Conservation (phyloP, 2,888 invertebrate species). For the Drosophila quinaria region DNA sequence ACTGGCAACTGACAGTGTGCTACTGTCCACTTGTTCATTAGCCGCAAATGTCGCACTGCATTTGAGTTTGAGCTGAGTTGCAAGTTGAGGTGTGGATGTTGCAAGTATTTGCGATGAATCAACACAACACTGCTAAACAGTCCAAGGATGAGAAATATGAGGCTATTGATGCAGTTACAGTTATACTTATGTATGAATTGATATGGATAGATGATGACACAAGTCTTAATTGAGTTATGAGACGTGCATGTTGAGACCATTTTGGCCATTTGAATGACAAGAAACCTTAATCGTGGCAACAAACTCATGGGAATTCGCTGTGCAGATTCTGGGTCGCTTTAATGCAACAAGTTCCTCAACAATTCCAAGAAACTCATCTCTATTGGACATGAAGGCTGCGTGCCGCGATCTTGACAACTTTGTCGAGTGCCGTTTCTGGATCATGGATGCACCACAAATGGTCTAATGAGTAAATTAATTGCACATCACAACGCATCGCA, state of each 20-base stretch:
- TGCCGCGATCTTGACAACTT: constrained; percentile 55
- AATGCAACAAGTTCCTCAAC: constrained; percentile 32
- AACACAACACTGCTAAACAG: constrained; percentile 24
- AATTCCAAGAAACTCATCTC: constrained; percentile 42
- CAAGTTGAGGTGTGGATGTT: background rate
- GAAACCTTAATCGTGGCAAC: constrained; percentile 32
- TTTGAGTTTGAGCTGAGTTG: constrained; percentile 31
- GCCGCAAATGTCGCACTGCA: constrained; percentile 55
- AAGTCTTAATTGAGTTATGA: constrained; percentile 59
- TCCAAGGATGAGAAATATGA: constrained; percentile 18
- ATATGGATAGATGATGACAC: constrained; percentile 1
- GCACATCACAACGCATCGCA: constrained; percentile 12
- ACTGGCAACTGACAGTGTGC: constrained; percentile 32
- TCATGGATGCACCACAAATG: constrained; percentile 50
- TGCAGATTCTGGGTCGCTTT: constrained; percentile 63
- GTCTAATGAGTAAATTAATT: constrained; percentile 72
- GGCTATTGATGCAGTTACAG: constrained; percentile 34
- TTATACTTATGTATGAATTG: constrained; percentile 48
- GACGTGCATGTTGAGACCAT: constrained; percentile 23
- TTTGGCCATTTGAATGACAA: constrained; percentile 49
- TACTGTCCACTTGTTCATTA: constrained; percentile 66
- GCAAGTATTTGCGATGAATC: constrained; percentile 29
- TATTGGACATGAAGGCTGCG: constrained; percentile 57
- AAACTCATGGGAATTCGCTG: constrained; percentile 60
- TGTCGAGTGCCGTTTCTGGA: constrained; percentile 53